Evolutionary conservation across 35 echinoderm and acorn worm genomes (phyloP), one percentile per base, ranked within the genome.

Genomic region (Ophioderma brevispina): DNA sequence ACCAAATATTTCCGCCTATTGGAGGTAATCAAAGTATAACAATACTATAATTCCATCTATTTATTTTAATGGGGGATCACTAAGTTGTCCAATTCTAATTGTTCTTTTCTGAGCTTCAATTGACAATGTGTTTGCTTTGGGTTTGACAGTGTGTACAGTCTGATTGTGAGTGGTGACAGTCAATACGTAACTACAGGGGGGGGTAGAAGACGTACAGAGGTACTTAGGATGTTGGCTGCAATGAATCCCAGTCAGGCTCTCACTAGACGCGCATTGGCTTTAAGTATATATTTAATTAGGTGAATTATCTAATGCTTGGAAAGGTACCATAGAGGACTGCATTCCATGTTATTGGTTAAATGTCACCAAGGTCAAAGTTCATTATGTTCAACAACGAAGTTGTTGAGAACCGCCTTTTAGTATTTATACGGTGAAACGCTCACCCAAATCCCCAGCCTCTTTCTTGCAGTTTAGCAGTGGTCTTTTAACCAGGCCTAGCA

Each of bases 221-320:
- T 78, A 15, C 84, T 98, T 18, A 56, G 94, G 82, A 95, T 91
- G 82, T 78, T 98, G 36, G 86, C 90, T 19, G 78, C 82, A 0
- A 95, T 98, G 93, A 95, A 93, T 80, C 96, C 96, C 17, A 90
- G 70, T 30, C 90, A 95, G 78, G 91, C 96, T 37, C 93, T 98
- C 32, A 86, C 87, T 63, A 91, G 95, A n/a, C 90, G 96, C 77
- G 87, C 93, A 0, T 41, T 98, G 21, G 86, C 93, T 31, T 93
- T 98, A 89, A 81, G 95, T 90, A 85, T 13, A 19, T 13, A 14
- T 49, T n/a, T n/a, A n/a, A 79, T 8, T 79, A 36, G 46, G 46
- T 21, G 21, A 81, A 81, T 17, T 25, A 52, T 21, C 8, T 11
- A 52, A 11, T 52, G 8, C 8, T 52, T 52, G 46, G 46, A 52